A percentile compares a stretch with the other conserved stretches of the same genome.
Conservation (phyloP, 1,140 invertebrate genomes). For the Cryptotermes secundus region DNA sequence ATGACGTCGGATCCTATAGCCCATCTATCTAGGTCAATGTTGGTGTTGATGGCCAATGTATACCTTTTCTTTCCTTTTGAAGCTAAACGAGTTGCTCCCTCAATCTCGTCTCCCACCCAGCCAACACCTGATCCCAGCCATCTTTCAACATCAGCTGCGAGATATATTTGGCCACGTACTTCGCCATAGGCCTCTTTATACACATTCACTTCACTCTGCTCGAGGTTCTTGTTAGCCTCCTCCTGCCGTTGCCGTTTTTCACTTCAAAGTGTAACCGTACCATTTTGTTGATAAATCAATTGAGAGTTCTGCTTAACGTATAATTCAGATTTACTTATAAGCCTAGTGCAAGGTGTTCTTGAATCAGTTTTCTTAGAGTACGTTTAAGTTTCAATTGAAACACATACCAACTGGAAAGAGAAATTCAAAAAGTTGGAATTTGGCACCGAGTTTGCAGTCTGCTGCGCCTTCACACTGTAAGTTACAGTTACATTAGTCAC, state of each 20-base stretch:
- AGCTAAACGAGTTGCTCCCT: not conserved
- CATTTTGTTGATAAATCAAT: not conserved
- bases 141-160: not conserved
- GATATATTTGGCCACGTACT: not conserved
- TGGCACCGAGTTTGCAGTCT: too few relatives aligned
- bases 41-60: conserved; percentile 12
- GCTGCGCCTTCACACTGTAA: too few relatives aligned
- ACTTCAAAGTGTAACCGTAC: not conserved
- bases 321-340: too few relatives aligned
- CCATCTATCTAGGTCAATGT: conserved; percentile 15
- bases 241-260: not conserved
- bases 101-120: not conserved
- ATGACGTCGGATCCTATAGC: not conserved
- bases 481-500: too few relatives aligned
- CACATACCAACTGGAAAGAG: too few relatives aligned
- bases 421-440: too few relatives aligned
- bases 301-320: too few relatives aligned
- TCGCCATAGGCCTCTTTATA: not conserved
- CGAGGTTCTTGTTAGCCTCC: not conserved
- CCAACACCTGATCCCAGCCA: not conserved
- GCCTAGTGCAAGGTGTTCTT: too few relatives aligned
- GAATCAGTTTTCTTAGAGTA: too few relatives aligned
- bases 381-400: too few relatives aligned
- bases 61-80: not conserved
- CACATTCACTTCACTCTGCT: not conserved